Evolutionary conservation across 2,797 vertebrate species (phyloP).

Genomic region (Hybognathus amarus): DNA sequence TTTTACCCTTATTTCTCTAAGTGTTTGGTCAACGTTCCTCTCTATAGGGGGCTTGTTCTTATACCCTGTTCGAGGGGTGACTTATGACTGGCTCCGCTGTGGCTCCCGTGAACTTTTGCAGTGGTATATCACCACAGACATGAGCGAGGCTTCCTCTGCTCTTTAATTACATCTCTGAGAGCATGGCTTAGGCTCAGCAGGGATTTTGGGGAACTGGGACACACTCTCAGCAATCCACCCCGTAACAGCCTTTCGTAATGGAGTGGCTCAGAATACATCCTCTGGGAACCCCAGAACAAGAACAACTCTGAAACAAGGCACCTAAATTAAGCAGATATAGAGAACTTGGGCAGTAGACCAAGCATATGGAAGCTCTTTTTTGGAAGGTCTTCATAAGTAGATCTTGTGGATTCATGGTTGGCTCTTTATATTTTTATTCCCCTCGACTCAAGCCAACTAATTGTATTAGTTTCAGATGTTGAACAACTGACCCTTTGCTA

Average conservation of each 20-base stretch:
- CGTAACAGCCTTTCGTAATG: conserved; percentile 38
- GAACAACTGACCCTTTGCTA: neutral
- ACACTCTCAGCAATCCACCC: conserved; percentile 31
- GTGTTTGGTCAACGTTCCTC: neutral
- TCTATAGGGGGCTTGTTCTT: conserved; percentile 6
- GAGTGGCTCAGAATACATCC: conserved; percentile 27
- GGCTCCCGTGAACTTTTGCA: conserved; percentile 14
- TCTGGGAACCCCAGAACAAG: conserved; percentile 29
- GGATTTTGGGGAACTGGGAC: conserved; percentile 47
- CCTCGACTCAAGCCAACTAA: neutral
- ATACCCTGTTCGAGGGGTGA: conserved; percentile 6
- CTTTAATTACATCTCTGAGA: conserved; percentile 51
- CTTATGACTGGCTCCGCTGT: neutral
- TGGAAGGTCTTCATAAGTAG: neutral
- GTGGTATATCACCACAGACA: conserved; percentile 10
- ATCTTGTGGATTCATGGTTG: conserved; percentile 32
- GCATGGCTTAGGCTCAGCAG: conserved; percentile 22
- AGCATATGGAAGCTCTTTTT: conserved; percentile 23
- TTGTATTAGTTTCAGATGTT: neutral
- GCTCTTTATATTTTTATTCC: neutral
- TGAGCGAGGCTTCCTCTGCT: conserved; percentile 32
- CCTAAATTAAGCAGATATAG: conserved; percentile 37
- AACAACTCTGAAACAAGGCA: conserved; percentile 24
- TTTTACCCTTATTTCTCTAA: conserved; percentile 6
- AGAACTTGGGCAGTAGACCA: conserved; percentile 59